Conservation (phyloP, 2,888 invertebrate genomes). For the Vandiemenella viatica region DNA sequence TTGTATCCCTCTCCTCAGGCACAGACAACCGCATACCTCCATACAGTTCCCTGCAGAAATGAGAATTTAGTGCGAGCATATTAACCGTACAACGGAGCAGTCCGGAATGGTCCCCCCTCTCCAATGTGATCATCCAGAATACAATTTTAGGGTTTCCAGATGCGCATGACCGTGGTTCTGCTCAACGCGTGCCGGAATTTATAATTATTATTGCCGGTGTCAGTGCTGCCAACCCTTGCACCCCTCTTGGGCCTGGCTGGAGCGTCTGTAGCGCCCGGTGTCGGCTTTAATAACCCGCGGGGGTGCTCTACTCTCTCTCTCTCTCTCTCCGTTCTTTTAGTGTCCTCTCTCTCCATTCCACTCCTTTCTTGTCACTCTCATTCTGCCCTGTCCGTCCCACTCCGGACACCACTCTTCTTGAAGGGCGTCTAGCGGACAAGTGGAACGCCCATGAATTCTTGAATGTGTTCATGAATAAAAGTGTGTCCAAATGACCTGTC, state of each 20-base stretch:
- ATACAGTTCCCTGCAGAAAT: neutral
- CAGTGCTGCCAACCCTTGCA: no score
- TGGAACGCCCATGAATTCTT: slow-evolving; percentile 13
- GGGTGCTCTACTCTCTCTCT: neutral
- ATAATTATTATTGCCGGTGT: slow-evolving; percentile 10
- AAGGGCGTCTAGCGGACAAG: neutral
- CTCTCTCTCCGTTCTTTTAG: neutral
- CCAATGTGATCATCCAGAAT: no score
- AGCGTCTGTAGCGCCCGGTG: no score
- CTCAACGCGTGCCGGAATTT: slow-evolving; percentile 8
- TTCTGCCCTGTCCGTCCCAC: neutral
- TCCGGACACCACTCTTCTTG: neutral
- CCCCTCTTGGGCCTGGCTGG: no score
- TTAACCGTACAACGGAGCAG: no score
- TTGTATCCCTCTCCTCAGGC: no score
- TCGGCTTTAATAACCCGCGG: neutral
- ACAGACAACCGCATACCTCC: neutral
- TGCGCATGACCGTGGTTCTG: no score
- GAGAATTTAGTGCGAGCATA: slow-evolving; percentile 1
- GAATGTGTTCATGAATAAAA: slow-evolving; percentile 13
- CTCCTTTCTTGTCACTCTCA: neutral
- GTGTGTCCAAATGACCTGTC: slow-evolving; percentile 12
- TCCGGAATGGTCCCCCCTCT: no score
- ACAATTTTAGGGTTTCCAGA: no score
- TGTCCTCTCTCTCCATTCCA: neutral